A percentile compares a stretch with the other conserved stretches of the same genome.
phyloP scores from a whole-genome alignment of 2,113 vertebrate genomes.

The Syngnathus floridae region DNA sequence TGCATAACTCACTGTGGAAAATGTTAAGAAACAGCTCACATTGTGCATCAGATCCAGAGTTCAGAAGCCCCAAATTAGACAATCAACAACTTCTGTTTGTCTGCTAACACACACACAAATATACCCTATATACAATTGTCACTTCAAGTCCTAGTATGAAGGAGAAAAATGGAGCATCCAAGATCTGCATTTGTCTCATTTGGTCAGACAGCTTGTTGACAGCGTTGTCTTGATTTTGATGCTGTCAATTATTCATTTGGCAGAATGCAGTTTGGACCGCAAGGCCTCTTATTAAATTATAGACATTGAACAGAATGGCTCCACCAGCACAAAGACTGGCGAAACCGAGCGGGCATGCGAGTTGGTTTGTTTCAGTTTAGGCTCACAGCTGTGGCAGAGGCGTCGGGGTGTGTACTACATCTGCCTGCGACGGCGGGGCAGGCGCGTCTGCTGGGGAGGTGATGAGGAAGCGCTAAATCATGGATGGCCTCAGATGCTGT shows the following conservation, averaged over 20 bases:
- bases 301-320: constrained; percentile 49
- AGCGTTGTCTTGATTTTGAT: constrained; percentile 51
- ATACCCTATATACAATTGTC: background rate
- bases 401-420: constrained; percentile 23
- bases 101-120: background rate
- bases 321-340: constrained; percentile 17
- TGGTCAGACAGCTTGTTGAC: constrained; percentile 56
- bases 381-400: constrained; percentile 18
- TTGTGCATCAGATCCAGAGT: background rate
- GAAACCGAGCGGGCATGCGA: constrained; percentile 19
- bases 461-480: constrained; percentile 48
- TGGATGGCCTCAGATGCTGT: constrained; percentile 42
- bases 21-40: background rate
- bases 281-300: constrained; percentile 56
- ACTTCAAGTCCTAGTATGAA: constrained; percentile 2
- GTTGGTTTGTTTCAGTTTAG: constrained; percentile 38
- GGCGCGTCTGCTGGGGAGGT: background rate
- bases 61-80: background rate
- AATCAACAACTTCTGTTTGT: background rate
- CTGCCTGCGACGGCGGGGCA: constrained; percentile 8
- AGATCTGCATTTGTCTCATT: constrained; percentile 49
- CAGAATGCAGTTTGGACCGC: constrained; percentile 53
- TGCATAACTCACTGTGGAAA: background rate
- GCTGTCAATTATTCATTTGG: constrained; percentile 61
- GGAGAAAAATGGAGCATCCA: background rate